Conservation (phyloP, 92 coral and sea anemone species). For the Actinernus sp. region DNA sequence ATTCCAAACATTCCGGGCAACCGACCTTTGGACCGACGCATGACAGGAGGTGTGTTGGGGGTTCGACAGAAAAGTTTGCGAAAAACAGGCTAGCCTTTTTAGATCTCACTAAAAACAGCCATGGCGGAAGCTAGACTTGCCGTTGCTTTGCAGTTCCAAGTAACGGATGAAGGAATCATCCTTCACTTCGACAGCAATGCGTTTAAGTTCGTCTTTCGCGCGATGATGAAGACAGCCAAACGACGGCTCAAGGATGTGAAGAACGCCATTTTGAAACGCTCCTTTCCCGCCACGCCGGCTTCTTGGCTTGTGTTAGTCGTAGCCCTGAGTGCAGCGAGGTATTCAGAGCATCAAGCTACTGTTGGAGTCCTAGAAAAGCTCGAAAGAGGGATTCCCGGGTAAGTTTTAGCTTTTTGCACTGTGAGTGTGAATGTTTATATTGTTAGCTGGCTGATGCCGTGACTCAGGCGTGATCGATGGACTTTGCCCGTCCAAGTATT, state of each 20-base stretch:
- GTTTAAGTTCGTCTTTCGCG: conserved; percentile 82
- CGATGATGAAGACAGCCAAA: conserved; percentile 74
- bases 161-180: conserved; percentile 89
- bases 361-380: conserved; percentile 88
- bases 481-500: conserved; percentile 39
- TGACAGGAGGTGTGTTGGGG: not conserved
- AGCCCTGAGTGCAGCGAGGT: conserved; percentile 92
- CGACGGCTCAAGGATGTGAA: conserved; percentile 74
- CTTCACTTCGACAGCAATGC: conserved; percentile 89
- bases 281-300: conserved; percentile 95
- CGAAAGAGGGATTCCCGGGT: conserved; percentile 95
- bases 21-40: not conserved
- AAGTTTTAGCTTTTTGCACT: conserved; percentile 8
- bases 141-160: conserved; percentile 94
- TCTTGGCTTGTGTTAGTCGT: conserved; percentile 96
- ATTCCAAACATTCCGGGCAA: too few relatives aligned
- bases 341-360: conserved; percentile 91
- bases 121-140: conserved; percentile 99
- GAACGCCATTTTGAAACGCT: conserved; percentile 83
- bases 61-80: not conserved
- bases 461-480: too few relatives aligned
- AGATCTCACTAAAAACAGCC: conserved; percentile 10
- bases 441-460: not conserved
- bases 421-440: not conserved
- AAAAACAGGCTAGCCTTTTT: not conserved